phyloP scores from a whole-genome alignment of 1,140 invertebrate species.

The Ceratitis capitata region DNA sequence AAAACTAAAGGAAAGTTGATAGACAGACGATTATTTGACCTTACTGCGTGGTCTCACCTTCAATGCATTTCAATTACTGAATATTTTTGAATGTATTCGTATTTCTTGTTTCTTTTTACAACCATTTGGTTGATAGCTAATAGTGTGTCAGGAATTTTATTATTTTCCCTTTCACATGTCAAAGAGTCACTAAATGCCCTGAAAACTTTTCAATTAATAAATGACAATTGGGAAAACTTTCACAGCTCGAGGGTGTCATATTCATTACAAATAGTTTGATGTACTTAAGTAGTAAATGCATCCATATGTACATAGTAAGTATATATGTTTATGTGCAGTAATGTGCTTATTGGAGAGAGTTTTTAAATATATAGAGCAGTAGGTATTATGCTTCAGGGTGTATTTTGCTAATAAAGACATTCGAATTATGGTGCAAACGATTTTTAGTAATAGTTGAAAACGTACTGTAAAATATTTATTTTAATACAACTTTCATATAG shows the following conservation, averaged over 20 bases:
- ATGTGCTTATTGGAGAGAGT: too few relatives aligned
- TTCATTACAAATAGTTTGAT: neutral
- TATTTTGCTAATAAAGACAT: too few relatives aligned
- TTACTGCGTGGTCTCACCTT: too few relatives aligned
- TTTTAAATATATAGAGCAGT: neutral
- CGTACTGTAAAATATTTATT: too few relatives aligned
- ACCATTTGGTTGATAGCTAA: too few relatives aligned
- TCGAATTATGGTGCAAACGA: too few relatives aligned
- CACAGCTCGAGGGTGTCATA: neutral
- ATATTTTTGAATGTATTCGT: neutral
- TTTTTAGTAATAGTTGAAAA: too few relatives aligned
- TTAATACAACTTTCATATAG: too few relatives aligned
- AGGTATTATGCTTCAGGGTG: neutral
- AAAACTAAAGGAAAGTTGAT: too few relatives aligned
- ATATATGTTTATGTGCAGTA: neutral
- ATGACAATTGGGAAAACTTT: neutral
- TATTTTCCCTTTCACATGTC: neutral
- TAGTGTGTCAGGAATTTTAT: neutral
- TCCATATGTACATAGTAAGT: neutral
- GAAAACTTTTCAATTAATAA: conserved; percentile 8
- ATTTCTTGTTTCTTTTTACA: too few relatives aligned
- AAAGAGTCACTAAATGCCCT: neutral
- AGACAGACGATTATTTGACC: too few relatives aligned
- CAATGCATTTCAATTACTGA: neutral
- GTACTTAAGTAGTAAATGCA: neutral